phyloP scores from a whole-genome alignment of 64 coral and sea anemone genomes.

The Actinia tenebrosa region DNA sequence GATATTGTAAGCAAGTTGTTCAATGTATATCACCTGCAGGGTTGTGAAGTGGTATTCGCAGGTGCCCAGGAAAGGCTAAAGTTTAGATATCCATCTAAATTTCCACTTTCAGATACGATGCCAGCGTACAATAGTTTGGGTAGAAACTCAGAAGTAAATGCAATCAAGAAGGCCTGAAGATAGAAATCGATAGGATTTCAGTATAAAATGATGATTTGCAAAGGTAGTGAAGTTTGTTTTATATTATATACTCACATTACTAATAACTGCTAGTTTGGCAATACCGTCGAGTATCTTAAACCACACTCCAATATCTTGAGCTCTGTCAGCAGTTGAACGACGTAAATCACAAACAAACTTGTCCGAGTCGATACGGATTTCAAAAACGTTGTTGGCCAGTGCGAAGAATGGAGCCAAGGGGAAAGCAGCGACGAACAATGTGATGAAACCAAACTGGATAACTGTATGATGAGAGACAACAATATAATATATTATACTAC shows the following conservation, averaged over 20 bases:
- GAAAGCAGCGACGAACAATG: conserved; percentile 90
- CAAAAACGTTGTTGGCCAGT: conserved; percentile 85
- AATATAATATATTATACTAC: neutral
- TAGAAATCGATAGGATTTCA: neutral
- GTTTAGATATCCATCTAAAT: conserved; percentile 71
- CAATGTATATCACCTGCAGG: conserved; percentile 62
- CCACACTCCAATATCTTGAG: conserved; percentile 93
- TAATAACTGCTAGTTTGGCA: conserved; percentile 88
- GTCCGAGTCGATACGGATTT: conserved; percentile 87
- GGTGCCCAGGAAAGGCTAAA: conserved; percentile 93
- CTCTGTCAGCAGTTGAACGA: conserved; percentile 73
- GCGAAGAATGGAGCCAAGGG: conserved; percentile 93
- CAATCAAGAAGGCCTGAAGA: conserved; percentile 88
- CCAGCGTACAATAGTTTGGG: conserved; percentile 83
- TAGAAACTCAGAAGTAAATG: conserved; percentile 92
- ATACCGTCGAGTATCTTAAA: conserved; percentile 74
- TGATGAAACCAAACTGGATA: conserved; percentile 94
- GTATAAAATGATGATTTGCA: neutral
- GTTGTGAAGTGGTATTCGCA: conserved; percentile 68
- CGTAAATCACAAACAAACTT: conserved; percentile 88
- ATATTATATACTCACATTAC: conserved; percentile 64
- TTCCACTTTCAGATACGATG: conserved; percentile 44
- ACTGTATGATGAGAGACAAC: conserved; percentile 24
- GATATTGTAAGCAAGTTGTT: too few relatives aligned
- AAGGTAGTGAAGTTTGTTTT: too few relatives aligned